These are phyloP conservation scores for Gallinago nigripennis DNA, from an alignment of 2,797 vertebrate species.

Conservation along the genomic window DNA sequence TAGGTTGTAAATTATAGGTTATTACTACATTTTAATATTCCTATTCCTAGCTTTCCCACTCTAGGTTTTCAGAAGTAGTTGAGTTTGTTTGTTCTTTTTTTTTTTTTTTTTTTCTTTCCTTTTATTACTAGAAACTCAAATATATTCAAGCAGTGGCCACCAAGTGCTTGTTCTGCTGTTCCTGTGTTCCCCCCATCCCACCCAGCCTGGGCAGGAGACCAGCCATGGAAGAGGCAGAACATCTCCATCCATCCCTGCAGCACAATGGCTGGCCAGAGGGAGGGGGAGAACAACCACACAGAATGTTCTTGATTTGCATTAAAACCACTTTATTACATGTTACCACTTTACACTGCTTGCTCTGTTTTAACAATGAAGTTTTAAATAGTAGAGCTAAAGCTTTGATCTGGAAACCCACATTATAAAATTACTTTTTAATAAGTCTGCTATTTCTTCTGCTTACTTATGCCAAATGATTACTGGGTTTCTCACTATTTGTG, in stretches of 20 bases:
- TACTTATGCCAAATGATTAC: not conserved
- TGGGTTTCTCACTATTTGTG: not conserved
- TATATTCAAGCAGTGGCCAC: not conserved
- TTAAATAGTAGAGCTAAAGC: not conserved
- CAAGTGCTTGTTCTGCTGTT: not conserved
- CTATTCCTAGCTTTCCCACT: not conserved
- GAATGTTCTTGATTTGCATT: not conserved
- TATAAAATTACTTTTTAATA: not conserved
- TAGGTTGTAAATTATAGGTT: not conserved
- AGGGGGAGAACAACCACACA: not conserved
- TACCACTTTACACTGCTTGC: not conserved
- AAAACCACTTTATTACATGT: not conserved
- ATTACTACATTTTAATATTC: not conserved
- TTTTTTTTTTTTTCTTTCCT: not conserved
- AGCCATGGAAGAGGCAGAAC: not conserved
- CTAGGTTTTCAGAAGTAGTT: not conserved
- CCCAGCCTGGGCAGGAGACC: not conserved
- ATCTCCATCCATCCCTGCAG: not conserved
- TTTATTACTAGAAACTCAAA: not conserved
- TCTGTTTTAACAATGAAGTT: not conserved
- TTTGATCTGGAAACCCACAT: not conserved
- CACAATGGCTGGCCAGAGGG: accelerated
- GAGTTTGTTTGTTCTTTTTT: accelerated
- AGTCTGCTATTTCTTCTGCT: not conserved
- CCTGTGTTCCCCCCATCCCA: not conserved